Percentiles rank a stretch among this genome's conserved stretches.
These are phyloP conservation scores for Stramonita haemastoma DNA, from an alignment of 2,888 invertebrate genomes.

Conservation along the genomic window DNA sequence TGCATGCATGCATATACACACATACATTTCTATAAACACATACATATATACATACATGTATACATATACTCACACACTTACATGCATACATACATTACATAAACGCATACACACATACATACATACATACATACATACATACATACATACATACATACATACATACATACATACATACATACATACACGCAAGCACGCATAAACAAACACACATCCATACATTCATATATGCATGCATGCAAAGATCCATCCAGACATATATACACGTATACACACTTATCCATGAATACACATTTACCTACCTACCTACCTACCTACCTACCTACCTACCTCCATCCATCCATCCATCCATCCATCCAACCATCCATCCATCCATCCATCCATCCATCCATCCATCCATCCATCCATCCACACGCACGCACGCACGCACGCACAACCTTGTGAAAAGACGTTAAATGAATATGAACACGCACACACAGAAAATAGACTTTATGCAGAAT, in stretches of 20 bases:
- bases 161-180: slow-evolving; percentile 33
- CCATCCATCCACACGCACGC: too few relatives aligned
- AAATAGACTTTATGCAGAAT: too few relatives aligned
- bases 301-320: too few relatives aligned
- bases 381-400: too few relatives aligned
- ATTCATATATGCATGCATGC: not conserved
- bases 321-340: too few relatives aligned
- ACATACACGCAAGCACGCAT: slow-evolving; percentile 37
- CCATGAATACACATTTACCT: not conserved
- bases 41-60: not conserved
- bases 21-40: not conserved
- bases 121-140: not conserved
- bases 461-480: too few relatives aligned
- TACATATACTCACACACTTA: not conserved
- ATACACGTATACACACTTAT: too few relatives aligned
- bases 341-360: too few relatives aligned
- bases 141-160: slow-evolving; percentile 22
- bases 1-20: not conserved
- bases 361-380: too few relatives aligned
- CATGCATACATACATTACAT: not conserved
- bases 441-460: too few relatives aligned
- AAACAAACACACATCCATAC: slow-evolving; percentile 29
- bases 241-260: not conserved
- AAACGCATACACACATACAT: not conserved
- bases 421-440: too few relatives aligned